Evolutionary conservation across 2,113 vertebrate genomes (phyloP).

Genomic region (Furnarius figulus): DNA sequence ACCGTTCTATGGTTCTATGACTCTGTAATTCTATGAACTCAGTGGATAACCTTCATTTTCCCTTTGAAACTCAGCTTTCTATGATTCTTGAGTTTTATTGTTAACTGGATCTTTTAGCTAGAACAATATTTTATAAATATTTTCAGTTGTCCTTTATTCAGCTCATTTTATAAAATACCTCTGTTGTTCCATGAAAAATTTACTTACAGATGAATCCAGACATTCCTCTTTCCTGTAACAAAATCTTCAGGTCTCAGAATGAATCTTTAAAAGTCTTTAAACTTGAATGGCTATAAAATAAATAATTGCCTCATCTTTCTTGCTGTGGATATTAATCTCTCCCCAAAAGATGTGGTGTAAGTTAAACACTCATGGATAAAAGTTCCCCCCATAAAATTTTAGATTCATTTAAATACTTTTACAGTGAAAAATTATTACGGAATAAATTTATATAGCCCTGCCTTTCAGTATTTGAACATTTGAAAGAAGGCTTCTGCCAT

Average conservation of each 20-base stretch:
- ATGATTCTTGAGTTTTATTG: background rate
- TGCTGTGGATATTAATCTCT: background rate
- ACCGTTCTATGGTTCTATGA: background rate
- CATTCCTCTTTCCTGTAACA: background rate
- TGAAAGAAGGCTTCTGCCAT: background rate
- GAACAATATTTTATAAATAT: background rate
- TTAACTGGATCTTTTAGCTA: background rate
- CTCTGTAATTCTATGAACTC: background rate
- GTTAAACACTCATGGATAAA: background rate
- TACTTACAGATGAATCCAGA: background rate
- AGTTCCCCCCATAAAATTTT: background rate
- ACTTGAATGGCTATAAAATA: background rate
- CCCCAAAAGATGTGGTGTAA: background rate
- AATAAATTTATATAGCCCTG: background rate
- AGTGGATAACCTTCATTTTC: background rate
- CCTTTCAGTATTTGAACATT: background rate
- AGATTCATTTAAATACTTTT: background rate
- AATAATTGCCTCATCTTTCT: background rate
- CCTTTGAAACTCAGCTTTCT: background rate
- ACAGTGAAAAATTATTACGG: background rate
- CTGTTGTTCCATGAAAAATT: background rate
- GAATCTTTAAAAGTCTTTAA: constrained; percentile 4
- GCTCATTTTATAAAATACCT: background rate
- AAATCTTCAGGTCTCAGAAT: background rate
- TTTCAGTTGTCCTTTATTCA: background rate